These are phyloP conservation scores for Semotilus atromaculatus DNA, from an alignment of 2,797 vertebrate species.

Conservation along the genomic window DNA sequence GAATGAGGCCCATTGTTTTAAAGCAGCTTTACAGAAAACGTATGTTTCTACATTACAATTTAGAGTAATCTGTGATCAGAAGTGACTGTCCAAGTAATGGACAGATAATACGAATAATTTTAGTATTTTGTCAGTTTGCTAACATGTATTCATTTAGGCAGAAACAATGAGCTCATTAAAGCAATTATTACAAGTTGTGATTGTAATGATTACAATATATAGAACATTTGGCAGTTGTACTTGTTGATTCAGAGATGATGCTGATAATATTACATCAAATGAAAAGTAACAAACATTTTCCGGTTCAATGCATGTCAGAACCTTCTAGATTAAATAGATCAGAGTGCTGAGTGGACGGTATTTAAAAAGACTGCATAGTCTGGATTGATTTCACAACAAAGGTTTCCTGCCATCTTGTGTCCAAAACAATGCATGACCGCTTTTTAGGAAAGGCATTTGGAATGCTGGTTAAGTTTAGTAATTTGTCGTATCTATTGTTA, in stretches of 20 bases:
- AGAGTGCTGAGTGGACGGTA: not conserved
- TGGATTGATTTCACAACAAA: not conserved
- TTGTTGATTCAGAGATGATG: too few species aligned
- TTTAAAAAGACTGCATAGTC: not conserved
- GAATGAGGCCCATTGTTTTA: not conserved
- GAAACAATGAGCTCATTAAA: not conserved
- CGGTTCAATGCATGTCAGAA: conserved; percentile 1
- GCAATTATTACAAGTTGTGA: not conserved
- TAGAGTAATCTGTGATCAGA: too few species aligned
- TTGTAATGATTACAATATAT: too few species aligned
- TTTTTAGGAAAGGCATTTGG: not conserved
- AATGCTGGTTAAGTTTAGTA: not conserved
- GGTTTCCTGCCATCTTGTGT: conserved; percentile 33
- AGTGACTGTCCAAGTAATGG: too few species aligned
- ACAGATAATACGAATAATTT: too few species aligned
- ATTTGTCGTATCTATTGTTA: not conserved
- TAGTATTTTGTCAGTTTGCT: not conserved
- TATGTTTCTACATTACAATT: not conserved
- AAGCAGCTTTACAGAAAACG: not conserved
- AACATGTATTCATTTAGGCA: not conserved
- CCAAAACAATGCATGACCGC: not conserved
- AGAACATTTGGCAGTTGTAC: too few species aligned
- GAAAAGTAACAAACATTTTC: not conserved
- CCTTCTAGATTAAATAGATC: not conserved
- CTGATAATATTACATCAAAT: not conserved